These are phyloP conservation scores for Nezara viridula DNA, from an alignment of 2,888 invertebrate genomes.

Conservation along the genomic window DNA sequence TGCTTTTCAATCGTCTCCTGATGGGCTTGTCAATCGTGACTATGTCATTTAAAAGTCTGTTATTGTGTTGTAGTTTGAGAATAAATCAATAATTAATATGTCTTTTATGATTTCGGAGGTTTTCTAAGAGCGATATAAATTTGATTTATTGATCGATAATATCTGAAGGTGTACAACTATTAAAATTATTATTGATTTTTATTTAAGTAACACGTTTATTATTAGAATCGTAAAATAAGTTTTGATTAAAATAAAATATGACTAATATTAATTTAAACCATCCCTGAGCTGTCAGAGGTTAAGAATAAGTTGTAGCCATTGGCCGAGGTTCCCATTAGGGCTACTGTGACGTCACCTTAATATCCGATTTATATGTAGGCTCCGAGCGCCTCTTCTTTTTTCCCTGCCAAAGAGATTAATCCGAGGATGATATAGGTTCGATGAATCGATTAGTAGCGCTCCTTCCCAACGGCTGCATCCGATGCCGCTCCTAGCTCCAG, in stretches of 20 bases:
- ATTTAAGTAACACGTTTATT: background rate
- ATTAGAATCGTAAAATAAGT: background rate
- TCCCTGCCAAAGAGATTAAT: slow-evolving; percentile 8
- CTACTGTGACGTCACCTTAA: slow-evolving; percentile 40
- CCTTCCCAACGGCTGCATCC: background rate
- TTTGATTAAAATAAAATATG: background rate
- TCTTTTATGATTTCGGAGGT: no score
- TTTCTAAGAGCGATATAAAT: background rate
- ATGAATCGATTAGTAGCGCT: slow-evolving; percentile 42
- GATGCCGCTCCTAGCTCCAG: background rate
- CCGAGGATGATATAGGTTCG: slow-evolving; percentile 21
- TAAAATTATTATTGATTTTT: background rate
- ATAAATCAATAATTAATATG: no score
- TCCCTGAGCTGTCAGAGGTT: background rate
- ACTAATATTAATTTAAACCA: slow-evolving; percentile 4
- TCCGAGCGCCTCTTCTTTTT: background rate
- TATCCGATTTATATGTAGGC: slow-evolving; percentile 57
- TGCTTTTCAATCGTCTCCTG: no score
- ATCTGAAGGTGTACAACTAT: background rate
- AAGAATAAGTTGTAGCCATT: background rate
- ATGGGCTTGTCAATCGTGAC: no score
- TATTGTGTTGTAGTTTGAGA: no score
- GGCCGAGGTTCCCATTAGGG: background rate
- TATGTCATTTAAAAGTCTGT: no score
- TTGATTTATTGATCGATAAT: background rate